A percentile compares a stretch with the other conserved stretches of the same genome.
Conservation (phyloP, 2,888 invertebrate species). For the Galeruca laticollis region DNA sequence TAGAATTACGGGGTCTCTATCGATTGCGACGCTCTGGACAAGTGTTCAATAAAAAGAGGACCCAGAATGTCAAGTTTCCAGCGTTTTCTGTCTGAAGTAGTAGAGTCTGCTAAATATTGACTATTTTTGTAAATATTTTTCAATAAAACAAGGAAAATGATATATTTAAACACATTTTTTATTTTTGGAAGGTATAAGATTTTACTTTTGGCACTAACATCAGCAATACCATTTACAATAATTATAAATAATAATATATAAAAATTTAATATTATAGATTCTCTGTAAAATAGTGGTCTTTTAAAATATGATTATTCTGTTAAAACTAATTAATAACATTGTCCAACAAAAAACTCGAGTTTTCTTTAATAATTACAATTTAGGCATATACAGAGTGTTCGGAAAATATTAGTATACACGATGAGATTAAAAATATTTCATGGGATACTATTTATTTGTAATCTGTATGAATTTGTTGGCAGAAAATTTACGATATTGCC, state of each 20-base stretch:
- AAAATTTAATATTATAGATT: conserved; percentile 23
- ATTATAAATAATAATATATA: conserved; percentile 30
- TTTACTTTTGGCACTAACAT: conserved; percentile 36
- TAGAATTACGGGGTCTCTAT: no score
- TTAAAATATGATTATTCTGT: conserved; percentile 12
- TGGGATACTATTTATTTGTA: no score
- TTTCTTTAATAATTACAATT: neutral
- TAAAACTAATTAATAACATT: neutral
- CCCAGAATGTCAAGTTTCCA: no score
- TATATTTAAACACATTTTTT: neutral
- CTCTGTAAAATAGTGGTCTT: conserved; percentile 28
- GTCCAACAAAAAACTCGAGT: neutral
- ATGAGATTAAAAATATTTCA: neutral
- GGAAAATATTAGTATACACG: neutral
- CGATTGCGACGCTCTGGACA: no score
- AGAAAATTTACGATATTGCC: no score
- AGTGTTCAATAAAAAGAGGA: no score
- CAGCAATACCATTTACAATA: conserved; percentile 29
- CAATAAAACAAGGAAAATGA: neutral
- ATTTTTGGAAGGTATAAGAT: conserved; percentile 18
- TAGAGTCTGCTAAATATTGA: no score
- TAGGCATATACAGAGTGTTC: neutral
- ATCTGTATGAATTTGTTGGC: no score
- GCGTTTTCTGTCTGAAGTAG: no score
- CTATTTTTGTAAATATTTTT: no score